Evolutionary conservation across 2,888 invertebrate species (phyloP).

Genomic region (Steinernema hermaphroditum): DNA sequence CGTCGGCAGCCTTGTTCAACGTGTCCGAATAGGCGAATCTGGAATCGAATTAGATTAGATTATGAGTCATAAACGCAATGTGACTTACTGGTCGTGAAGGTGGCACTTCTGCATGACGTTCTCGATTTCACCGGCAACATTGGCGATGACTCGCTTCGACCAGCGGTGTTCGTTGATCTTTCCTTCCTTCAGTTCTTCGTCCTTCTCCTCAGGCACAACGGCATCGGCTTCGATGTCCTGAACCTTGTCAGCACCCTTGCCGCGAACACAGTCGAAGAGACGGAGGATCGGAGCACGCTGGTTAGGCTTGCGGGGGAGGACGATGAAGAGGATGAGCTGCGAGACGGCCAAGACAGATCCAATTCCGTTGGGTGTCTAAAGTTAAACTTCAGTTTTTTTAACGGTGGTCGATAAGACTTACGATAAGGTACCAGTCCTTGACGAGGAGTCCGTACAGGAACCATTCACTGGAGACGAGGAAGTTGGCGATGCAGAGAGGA

Average conservation of each 20-base stretch:
- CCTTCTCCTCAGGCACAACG: conserved; percentile 45
- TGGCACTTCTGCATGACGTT: conserved; percentile 62
- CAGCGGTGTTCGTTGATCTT: conserved; percentile 51
- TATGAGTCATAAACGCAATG: not conserved
- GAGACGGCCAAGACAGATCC: conserved; percentile 77
- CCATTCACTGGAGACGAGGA: conserved; percentile 83
- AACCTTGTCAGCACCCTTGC: conserved; percentile 42
- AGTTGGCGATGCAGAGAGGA: conserved; percentile 82
- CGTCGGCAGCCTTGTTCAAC: conserved; percentile 52
- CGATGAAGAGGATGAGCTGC: conserved; percentile 78
- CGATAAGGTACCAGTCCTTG: conserved; percentile 78
- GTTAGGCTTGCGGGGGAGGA: conserved; percentile 72
- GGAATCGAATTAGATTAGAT: conserved; percentile 32
- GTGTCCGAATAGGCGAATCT: conserved; percentile 57
- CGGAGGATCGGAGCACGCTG: conserved; percentile 58
- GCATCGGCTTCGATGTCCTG: conserved; percentile 35
- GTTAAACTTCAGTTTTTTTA: not conserved
- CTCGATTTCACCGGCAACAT: conserved; percentile 61
- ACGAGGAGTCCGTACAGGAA: conserved; percentile 80
- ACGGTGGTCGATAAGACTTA: too few species aligned
- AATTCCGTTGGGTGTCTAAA: conserved; percentile 80
- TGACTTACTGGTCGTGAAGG: conserved; percentile 58
- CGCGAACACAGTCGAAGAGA: conserved; percentile 48
- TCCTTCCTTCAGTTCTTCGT: conserved; percentile 37
- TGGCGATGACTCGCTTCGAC: conserved; percentile 60